phyloP scores from a whole-genome alignment of 2,888 invertebrate genomes.

The Megaustenia siamemsis region DNA sequence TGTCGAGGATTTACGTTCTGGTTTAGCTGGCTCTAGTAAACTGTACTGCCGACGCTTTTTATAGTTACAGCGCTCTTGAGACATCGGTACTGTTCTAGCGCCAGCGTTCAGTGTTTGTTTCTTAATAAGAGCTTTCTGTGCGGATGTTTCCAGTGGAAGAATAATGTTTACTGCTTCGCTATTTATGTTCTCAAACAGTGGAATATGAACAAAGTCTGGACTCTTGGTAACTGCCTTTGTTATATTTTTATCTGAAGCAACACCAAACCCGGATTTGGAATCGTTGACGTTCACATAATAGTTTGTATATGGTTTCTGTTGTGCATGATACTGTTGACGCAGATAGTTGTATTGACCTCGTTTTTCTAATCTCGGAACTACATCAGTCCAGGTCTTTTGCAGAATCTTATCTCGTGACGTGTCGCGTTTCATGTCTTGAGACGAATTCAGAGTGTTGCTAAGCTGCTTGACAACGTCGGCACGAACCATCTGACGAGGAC shows the following conservation, averaged over 20 bases:
- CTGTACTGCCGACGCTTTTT: not conserved
- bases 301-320: not conserved
- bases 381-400: too few species aligned
- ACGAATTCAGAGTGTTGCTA: not conserved
- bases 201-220: conserved; percentile 2
- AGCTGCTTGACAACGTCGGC: not conserved
- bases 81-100: too few species aligned
- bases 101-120: not conserved
- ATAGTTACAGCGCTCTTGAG: too few species aligned
- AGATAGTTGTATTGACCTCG: not conserved
- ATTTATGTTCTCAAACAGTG: not conserved
- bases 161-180: not conserved
- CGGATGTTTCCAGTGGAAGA: not conserved
- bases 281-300: not conserved
- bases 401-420: not conserved
- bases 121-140: not conserved
- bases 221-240: not conserved
- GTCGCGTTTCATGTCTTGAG: not conserved
- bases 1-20: not conserved
- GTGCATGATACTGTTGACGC: not conserved
- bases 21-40: not conserved
- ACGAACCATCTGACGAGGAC: not conserved
- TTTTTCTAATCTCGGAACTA: too few species aligned
- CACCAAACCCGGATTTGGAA: not conserved
- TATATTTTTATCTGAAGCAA: not conserved